phyloP scores from a whole-genome alignment of 2,888 invertebrate genomes.

The Galeopsomyia nigrocyanea region DNA sequence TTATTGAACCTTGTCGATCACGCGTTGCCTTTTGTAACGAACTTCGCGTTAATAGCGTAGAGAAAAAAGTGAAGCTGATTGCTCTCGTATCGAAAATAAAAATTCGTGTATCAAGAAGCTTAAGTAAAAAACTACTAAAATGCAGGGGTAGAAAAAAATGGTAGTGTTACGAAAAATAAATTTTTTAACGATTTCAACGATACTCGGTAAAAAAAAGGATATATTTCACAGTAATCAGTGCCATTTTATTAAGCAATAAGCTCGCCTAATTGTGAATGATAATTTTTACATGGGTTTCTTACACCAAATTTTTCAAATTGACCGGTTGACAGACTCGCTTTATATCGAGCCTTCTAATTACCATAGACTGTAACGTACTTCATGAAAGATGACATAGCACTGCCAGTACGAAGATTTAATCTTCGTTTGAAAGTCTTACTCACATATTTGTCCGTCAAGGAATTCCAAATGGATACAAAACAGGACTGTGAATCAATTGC shows the following conservation, averaged over 20 bases:
- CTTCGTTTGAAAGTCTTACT: constrained; percentile 30
- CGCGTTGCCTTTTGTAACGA: constrained; percentile 67
- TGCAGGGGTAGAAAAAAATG: constrained; percentile 17
- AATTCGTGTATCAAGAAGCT: constrained; percentile 36
- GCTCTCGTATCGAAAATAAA: constrained; percentile 44
- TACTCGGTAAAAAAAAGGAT: constrained; percentile 48
- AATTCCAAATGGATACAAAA: constrained; percentile 11
- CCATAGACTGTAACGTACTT: constrained; percentile 35
- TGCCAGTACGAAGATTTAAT: constrained; percentile 41
- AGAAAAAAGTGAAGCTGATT: constrained; percentile 45
- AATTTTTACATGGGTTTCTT: constrained; percentile 43
- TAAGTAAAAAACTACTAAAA: constrained; percentile 35
- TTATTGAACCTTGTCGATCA: constrained; percentile 55
- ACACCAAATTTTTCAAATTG: constrained; percentile 28
- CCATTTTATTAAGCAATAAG: constrained; percentile 67
- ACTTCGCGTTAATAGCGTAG: constrained; percentile 52
- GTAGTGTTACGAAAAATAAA: constrained; percentile 27
- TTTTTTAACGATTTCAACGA: constrained; percentile 52
- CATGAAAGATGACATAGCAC: constrained; percentile 37
- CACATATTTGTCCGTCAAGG: constrained; percentile 16
- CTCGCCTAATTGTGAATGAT: constrained; percentile 52
- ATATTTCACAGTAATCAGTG: constrained; percentile 63
- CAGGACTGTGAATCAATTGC: constrained; percentile 21
- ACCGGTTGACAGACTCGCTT: constrained; percentile 30
- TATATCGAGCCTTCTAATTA: constrained; percentile 26